These are phyloP conservation scores for Tigriopus californicus DNA, from an alignment of 2,888 invertebrate species.

Conservation along the genomic window DNA sequence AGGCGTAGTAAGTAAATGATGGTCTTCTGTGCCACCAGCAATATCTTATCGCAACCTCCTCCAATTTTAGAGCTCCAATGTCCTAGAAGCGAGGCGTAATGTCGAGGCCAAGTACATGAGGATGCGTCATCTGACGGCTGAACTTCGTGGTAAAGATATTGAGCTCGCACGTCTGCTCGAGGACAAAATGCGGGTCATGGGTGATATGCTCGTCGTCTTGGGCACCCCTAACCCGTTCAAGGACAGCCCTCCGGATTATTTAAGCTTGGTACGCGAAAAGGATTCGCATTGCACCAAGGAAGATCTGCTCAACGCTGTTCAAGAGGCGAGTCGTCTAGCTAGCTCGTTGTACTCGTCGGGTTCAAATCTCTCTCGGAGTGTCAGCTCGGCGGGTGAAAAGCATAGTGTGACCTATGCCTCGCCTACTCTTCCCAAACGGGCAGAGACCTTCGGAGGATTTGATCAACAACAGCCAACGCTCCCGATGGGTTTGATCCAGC, in stretches of 20 bases:
- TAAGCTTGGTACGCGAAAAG: constrained; percentile 50
- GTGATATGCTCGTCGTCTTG: constrained; percentile 48
- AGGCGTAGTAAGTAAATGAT: neutral
- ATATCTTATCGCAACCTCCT: neutral
- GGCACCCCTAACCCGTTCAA: constrained; percentile 28
- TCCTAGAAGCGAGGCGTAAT: constrained; percentile 34
- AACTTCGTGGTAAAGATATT: constrained; percentile 65
- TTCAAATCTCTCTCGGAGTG: constrained; percentile 64
- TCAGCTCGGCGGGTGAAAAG: constrained; percentile 81
- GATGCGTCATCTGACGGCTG: constrained; percentile 56
- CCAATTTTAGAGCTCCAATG: constrained; percentile 30
- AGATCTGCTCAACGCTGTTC: constrained; percentile 21
- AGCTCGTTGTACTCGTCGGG: constrained; percentile 48
- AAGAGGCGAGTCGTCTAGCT: constrained; percentile 56
- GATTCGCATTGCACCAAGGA: constrained; percentile 21
- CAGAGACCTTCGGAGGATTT: constrained; percentile 91
- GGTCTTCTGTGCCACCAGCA: no score
- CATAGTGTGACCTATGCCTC: constrained; percentile 68
- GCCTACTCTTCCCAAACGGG: constrained; percentile 69
- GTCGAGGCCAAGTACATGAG: constrained; percentile 57
- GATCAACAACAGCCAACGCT: constrained; percentile 32
- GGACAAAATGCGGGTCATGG: constrained; percentile 56
- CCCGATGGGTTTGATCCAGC: no score
- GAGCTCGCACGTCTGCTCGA: constrained; percentile 68
- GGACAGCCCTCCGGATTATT: constrained; percentile 41